These are phyloP conservation scores for Propithecus deckenii DNA, from an alignment of 2,797 vertebrate species.

Conservation along the genomic window DNA sequence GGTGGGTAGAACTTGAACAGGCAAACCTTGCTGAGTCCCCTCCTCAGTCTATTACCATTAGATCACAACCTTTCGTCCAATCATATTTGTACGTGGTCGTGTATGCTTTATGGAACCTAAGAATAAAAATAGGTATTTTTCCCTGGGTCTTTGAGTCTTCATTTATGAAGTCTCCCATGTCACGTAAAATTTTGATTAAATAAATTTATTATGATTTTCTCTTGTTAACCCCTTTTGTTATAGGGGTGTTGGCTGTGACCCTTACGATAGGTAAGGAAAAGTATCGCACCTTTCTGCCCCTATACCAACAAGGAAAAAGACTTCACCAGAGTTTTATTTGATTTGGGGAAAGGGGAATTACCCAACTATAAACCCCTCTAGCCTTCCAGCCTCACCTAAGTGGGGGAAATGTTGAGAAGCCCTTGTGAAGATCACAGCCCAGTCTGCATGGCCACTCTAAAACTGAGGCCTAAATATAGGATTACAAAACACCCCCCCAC, in stretches of 20 bases:
- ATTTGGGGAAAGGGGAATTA: not conserved
- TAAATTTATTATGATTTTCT: not conserved
- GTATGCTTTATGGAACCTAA: not conserved
- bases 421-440: not conserved
- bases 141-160: not conserved
- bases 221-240: not conserved
- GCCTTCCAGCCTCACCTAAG: not conserved
- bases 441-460: not conserved
- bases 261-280: not conserved
- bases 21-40: not conserved
- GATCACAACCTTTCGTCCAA: not conserved
- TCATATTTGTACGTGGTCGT: not conserved
- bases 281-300: too few species aligned
- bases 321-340: not conserved
- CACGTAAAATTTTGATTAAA: not conserved
- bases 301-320: not conserved
- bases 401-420: not conserved
- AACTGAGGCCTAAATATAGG: not conserved
- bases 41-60: not conserved
- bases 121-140: not conserved
- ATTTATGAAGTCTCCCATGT: not conserved
- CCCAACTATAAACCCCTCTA: not conserved
- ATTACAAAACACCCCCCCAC: not conserved
- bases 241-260: not conserved
- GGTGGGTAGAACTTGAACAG: not conserved